Evolutionary conservation across 2,797 vertebrate species (phyloP), one percentile per base, ranked within the genome.

Genomic region (Malacoraja senta): DNA sequence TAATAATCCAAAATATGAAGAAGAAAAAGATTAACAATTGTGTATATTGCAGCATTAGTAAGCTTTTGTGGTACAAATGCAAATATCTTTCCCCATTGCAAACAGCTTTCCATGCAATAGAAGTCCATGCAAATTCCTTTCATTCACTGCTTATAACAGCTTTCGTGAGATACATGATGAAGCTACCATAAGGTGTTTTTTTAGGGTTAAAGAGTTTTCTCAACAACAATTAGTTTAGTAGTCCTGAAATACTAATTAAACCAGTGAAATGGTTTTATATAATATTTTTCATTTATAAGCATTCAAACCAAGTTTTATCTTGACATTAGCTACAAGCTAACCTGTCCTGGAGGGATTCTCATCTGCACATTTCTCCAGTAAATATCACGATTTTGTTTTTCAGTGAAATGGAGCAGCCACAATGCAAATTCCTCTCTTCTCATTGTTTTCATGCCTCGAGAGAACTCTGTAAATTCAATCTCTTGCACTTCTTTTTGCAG

Each of bases 401-500:
- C 97, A 74, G 98, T 99, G 96, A 98, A 99, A 95, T 98, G 98
- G 26, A 99, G 97, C n/a, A 99, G 96, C 99, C 99, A 99, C 72
- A 98, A 98, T 0, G 97, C 98, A 95, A 99, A 99, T 95, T 99
- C 98, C 94, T 99, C 99, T 94, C 98, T 98, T 24, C 98, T 97
- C 98, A 99, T 99, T 94, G 97, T 98, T 86, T 95, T 97, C 97
- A 99, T 97, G 29, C 99, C 99, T 95, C 96, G 99, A 32, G 99
- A 99, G 96, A 99, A 99, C 95, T 98, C 98, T 32, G 97, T 95
- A 95, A 99, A 99, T 96, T 99, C 98, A 98, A 99, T 98, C 96
- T 98, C 98, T 95, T 99, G 98, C 65, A 99, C 96, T 94, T 99
- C 99, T 0, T 96, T 97, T 96, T 99, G 99, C 93, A 99, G 96